Percentiles rank a stretch among this genome's conserved stretches.
Conservation (phyloP, 2,888 invertebrate genomes). For the Eustalomyia histrio region DNA sequence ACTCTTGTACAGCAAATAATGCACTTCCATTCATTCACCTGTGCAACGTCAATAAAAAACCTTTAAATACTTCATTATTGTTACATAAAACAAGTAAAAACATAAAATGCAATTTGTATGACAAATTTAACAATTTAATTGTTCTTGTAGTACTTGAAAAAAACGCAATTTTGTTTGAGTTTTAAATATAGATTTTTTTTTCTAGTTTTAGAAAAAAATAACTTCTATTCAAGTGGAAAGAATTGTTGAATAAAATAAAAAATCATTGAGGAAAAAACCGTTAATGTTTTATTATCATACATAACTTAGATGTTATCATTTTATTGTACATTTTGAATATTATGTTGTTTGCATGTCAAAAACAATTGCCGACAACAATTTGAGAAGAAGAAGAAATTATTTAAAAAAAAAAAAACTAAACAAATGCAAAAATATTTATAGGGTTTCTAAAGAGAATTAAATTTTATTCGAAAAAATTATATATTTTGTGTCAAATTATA, state of each 20-base stretch:
- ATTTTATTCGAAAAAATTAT: no score
- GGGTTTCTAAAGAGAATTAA: slow-evolving; percentile 21
- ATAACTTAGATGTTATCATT: background rate
- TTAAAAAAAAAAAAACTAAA: slow-evolving; percentile 29
- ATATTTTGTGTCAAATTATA: no score
- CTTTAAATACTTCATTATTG: background rate
- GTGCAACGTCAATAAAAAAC: background rate
- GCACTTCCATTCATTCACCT: slow-evolving; percentile 8
- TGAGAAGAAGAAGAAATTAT: slow-evolving; percentile 13
- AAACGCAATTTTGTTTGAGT: background rate
- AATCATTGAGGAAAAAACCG: background rate
- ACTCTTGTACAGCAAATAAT: background rate
- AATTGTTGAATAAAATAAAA: slow-evolving; percentile 12
- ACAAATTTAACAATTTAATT: slow-evolving; percentile 43
- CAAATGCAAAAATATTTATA: slow-evolving; percentile 58
- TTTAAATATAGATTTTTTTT: background rate
- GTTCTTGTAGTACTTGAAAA: slow-evolving; percentile 37
- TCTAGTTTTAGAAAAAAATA: background rate
- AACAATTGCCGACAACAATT: slow-evolving; percentile 71
- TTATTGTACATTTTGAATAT: slow-evolving; percentile 12
- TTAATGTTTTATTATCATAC: slow-evolving; percentile 18
- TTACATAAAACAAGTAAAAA: slow-evolving; percentile 9
- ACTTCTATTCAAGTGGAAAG: slow-evolving; percentile 10
- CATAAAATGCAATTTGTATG: slow-evolving; percentile 14
- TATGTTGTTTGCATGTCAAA: slow-evolving; percentile 77